phyloP scores from a whole-genome alignment of 2,888 invertebrate genomes.

The Cryptophagus acutangulus region DNA sequence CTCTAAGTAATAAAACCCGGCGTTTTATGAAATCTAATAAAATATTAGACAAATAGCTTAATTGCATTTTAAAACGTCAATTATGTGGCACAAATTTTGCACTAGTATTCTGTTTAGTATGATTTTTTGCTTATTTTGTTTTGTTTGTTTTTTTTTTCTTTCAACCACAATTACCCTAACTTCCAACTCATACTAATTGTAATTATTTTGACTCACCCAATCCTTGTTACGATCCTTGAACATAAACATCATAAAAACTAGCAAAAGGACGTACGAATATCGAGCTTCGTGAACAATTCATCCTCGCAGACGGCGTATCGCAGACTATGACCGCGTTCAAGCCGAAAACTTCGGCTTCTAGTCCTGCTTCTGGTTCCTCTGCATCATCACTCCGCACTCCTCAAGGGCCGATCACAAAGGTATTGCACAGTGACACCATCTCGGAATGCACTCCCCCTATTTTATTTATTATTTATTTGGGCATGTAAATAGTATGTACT shows the following conservation, averaged over 20 bases:
- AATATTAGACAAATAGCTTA: too few species aligned
- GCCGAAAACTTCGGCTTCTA: slow-evolving; percentile 84
- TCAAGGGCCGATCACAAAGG: slow-evolving; percentile 95
- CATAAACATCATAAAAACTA: slow-evolving; percentile 47
- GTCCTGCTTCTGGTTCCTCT: slow-evolving; percentile 55
- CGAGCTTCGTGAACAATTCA: slow-evolving; percentile 98
- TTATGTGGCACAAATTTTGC: too few species aligned
- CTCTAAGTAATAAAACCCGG: too few species aligned
- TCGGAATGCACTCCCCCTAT: background rate
- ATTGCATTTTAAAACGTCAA: too few species aligned
- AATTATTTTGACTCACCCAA: slow-evolving; percentile 8
- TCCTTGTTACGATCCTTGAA: slow-evolving; percentile 8
- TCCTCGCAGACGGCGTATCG: slow-evolving; percentile 95
- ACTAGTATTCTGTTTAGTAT: too few species aligned
- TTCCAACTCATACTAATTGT: slow-evolving; percentile 9
- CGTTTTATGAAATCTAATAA: too few species aligned
- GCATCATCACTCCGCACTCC: slow-evolving; percentile 57
- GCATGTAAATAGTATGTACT: too few species aligned
- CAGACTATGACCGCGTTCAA: slow-evolving; percentile 99
- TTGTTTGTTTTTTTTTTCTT: slow-evolving; percentile 35
- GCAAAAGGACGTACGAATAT: slow-evolving; percentile 99
- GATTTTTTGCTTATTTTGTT: slow-evolving; percentile 41
- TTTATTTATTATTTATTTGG: too few species aligned
- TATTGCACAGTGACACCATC: slow-evolving; percentile 45
- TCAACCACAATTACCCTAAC: slow-evolving; percentile 14